Evolutionary conservation across 1,140 invertebrate species (phyloP).

Genomic region (Gyrodactylus bullatarudis): DNA sequence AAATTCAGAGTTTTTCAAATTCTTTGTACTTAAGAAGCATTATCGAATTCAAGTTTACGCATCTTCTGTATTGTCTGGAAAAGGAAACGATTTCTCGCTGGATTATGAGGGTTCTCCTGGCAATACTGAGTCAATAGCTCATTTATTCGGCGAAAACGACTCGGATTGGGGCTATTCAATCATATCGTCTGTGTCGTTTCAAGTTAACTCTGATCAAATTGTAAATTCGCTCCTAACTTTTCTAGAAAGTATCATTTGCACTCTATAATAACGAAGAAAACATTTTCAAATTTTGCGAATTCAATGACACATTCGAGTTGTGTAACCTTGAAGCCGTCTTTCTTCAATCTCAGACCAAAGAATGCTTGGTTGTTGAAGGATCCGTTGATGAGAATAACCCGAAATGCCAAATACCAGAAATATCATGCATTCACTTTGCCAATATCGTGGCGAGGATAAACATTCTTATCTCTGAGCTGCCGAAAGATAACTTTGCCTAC

Average conservation of each 20-base stretch:
- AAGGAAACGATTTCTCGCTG: too few species aligned
- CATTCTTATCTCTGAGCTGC: not conserved
- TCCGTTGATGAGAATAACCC: not conserved
- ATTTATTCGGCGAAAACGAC: not conserved
- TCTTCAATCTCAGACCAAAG: not conserved
- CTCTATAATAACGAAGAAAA: not conserved
- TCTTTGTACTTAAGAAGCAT: not conserved
- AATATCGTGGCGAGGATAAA: not conserved
- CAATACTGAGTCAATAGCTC: not conserved
- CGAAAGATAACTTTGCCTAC: not conserved
- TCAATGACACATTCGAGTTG: not conserved
- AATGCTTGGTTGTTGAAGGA: not conserved
- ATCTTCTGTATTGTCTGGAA: not conserved
- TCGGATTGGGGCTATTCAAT: not conserved
- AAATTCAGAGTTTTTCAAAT: not conserved
- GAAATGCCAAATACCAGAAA: not conserved
- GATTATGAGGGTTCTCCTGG: not conserved
- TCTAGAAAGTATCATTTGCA: not conserved
- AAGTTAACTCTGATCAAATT: not conserved
- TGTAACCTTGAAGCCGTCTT: not conserved
- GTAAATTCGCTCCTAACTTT: not conserved
- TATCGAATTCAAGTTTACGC: not conserved
- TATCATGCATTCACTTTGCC: not conserved
- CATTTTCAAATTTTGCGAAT: not conserved
- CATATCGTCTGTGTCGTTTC: not conserved